Percentiles rank a stretch among this genome's conserved stretches.
Conservation (phyloP, 2,113 vertebrate genomes). For the Rhinoptilus africanus region DNA sequence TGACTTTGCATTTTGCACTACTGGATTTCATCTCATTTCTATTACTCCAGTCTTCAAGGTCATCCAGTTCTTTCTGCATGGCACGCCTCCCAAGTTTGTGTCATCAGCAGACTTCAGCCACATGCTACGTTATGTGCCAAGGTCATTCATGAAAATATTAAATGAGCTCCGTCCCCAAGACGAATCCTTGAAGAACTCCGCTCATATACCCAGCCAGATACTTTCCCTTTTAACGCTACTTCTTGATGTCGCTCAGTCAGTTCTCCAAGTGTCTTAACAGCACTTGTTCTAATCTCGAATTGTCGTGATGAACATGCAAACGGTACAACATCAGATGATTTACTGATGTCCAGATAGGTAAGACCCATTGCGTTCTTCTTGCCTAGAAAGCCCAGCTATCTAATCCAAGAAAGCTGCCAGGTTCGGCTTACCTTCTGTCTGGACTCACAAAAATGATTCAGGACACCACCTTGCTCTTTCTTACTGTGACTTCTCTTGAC, state of each 20-base stretch:
- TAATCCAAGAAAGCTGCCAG: background rate
- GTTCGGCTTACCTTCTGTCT: background rate
- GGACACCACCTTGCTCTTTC: background rate
- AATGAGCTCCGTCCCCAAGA: slow-evolving; percentile 4
- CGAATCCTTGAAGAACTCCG: background rate
- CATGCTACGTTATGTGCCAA: slow-evolving; percentile 2
- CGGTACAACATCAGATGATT: background rate
- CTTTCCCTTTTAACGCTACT: background rate
- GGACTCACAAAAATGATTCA: background rate
- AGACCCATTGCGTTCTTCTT: background rate
- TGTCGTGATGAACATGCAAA: background rate
- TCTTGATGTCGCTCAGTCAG: background rate
- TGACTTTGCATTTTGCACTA: slow-evolving; percentile 12
- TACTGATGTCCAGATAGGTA: background rate
- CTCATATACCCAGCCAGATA: background rate
- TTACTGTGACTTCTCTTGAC: background rate
- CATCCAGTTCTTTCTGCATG: slow-evolving; percentile 22
- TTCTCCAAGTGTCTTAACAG: background rate
- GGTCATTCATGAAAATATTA: slow-evolving; percentile 41
- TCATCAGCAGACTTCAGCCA: slow-evolving; percentile 43
- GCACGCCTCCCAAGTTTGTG: slow-evolving; percentile 21
- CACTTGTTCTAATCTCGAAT: background rate
- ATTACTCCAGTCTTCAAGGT: slow-evolving; percentile 14
- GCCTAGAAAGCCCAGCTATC: background rate
- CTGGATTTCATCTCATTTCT: slow-evolving; percentile 17